phyloP scores from a whole-genome alignment of 2,888 invertebrate genomes.

The Polyommatus iphigenia region DNA sequence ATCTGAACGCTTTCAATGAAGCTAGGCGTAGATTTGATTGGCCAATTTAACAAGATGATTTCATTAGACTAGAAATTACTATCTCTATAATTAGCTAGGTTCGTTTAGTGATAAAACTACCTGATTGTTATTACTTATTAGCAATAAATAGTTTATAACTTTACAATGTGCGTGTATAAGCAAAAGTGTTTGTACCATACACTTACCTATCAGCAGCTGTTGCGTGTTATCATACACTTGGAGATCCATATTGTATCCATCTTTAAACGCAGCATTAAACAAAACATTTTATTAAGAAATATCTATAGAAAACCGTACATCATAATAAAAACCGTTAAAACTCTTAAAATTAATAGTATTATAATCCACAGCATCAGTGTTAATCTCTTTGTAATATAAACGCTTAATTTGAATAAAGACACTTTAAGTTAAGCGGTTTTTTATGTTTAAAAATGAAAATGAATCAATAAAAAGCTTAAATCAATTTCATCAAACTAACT shows the following conservation, averaged over 20 bases:
- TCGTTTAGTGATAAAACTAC: too few relatives aligned
- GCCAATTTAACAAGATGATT: too few relatives aligned
- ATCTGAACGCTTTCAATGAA: too few relatives aligned
- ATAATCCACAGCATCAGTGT: background rate
- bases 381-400: background rate
- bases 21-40: too few relatives aligned
- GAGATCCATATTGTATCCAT: constrained; percentile 63
- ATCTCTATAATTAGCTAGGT: too few relatives aligned
- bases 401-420: background rate
- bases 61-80: too few relatives aligned
- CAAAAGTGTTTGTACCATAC: background rate
- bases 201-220: constrained; percentile 68
- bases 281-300: constrained; percentile 39
- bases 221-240: constrained; percentile 69
- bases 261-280: constrained; percentile 55
- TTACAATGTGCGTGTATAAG: too few relatives aligned
- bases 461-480: background rate
- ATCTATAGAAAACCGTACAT: background rate
- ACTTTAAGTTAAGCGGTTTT: background rate
- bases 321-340: background rate
- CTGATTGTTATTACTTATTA: too few relatives aligned
- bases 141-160: too few relatives aligned
- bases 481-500: background rate
- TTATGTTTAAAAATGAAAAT: background rate
- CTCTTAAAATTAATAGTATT: background rate